A percentile compares a stretch with the other conserved stretches of the same genome.
These are phyloP conservation scores for Drosophila subsilvestris DNA, from an alignment of 2,888 invertebrate genomes.

Conservation along the genomic window DNA sequence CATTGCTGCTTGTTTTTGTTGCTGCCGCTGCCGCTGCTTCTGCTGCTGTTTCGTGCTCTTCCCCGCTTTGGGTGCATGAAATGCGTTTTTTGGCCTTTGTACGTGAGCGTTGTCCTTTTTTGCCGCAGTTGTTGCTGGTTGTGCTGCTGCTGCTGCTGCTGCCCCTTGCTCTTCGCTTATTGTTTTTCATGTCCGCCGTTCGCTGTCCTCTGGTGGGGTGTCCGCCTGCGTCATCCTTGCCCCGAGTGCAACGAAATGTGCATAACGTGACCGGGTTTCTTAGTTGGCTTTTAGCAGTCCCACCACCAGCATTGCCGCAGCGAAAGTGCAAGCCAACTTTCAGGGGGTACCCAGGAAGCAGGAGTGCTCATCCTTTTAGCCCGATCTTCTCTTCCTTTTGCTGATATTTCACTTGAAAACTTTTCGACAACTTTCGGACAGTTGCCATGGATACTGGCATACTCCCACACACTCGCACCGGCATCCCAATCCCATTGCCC, in stretches of 20 bases:
- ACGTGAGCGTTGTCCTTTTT: conserved; percentile 68
- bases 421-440: conserved; percentile 77
- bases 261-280: conserved; percentile 79
- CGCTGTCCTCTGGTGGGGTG: conserved; percentile 4
- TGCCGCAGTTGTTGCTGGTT: conserved; percentile 58
- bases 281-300: conserved; percentile 67
- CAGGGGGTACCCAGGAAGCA: conserved; percentile 51
- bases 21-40: conserved; percentile 26
- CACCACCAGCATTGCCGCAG: conserved; percentile 23
- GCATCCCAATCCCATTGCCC: conserved; percentile 25
- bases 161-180: background rate
- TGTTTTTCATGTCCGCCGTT: background rate
- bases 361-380: conserved; percentile 15
- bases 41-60: conserved; percentile 20
- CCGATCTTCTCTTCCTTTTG: conserved; percentile 2
- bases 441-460: conserved; percentile 62
- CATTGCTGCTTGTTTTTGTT: conserved; percentile 19
- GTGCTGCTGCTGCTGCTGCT: conserved; percentile 40
- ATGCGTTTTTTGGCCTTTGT: conserved; percentile 79
- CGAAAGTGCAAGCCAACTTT: conserved; percentile 61
- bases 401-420: conserved; percentile 73
- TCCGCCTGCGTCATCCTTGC: conserved; percentile 39
- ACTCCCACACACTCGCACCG: background rate
- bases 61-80: conserved; percentile 52
- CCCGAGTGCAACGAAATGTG: conserved; percentile 75